Base-by-base conservation (phyloP, 2,888 invertebrate genomes). In the Drosophila mimetica region DNA sequence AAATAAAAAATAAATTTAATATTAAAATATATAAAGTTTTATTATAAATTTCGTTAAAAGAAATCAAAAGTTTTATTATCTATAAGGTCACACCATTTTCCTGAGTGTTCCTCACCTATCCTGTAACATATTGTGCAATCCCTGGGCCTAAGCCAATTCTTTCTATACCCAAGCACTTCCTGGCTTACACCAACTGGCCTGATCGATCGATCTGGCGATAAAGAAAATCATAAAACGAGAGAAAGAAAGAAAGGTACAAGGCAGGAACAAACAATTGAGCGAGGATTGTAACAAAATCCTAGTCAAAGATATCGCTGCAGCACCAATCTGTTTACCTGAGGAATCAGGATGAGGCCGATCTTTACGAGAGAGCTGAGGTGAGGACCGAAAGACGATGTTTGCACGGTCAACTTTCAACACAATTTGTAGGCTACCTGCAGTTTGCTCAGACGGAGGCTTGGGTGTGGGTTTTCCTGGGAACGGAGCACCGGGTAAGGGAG, bases 391-490 rank as follows among this genome's bases (percentile, higher is more conserved):
- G 82, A 61, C 60, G 60, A 71, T 88, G 83, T 88, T 86, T 82
- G 82, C 86, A 76, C 76, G 88, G 86, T 85, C 86, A 88, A 82
- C 83, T 76, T 86, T 86, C 76, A 63, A 79, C 82, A 70, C 73
- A 88, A 82, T 82, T 82, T 82, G 86, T 88, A 76, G 88, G 76
- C 82, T 82, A 88, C 81, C 79, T 87, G 83, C 65, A 69, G 79
- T 61, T 72, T 74, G 48, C 66, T 46, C 74, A 58, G 48, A 53
- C 60, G 51, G 50, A 51, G 71, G 44, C 74, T 46, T 54, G 74
- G 81, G 83, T 86, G 82, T 79, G 86, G 86, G 76, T 88, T 87
- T 81, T 82, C 88, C 83, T 79, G 83, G 76, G 88, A 87, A 71
- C 47, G 37, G 47, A 30, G 58, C 34, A 42, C 54, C 30, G 32